phyloP scores from a whole-genome alignment of 1,140 invertebrate genomes.

The Drosophila leontia region DNA sequence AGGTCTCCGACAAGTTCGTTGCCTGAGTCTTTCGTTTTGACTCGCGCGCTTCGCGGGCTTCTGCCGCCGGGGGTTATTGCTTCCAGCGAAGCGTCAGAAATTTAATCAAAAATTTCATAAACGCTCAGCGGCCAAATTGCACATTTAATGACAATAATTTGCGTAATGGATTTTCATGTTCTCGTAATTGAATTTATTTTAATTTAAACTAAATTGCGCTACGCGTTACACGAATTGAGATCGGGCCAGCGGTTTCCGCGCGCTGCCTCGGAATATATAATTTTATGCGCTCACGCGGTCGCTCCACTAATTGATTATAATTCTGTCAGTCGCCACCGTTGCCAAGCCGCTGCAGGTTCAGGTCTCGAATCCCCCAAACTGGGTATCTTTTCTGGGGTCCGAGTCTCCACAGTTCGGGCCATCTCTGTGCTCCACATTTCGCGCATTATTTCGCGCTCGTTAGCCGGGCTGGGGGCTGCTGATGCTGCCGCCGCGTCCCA shows the following conservation, averaged over 20 bases:
- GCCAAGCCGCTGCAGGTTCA: conserved; percentile 26
- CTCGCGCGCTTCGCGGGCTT: conserved; percentile 7
- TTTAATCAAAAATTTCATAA: conserved; percentile 79
- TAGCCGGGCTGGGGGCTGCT: conserved; percentile 41
- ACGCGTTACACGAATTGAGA: conserved; percentile 47
- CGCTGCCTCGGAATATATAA: conserved; percentile 53
- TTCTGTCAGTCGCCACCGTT: conserved; percentile 83
- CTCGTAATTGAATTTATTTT: conserved; percentile 84
- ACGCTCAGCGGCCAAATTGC: conserved; percentile 70
- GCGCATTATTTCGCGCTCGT: conserved; percentile 82
- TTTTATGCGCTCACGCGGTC: conserved; percentile 83
- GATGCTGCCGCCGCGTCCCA: conserved; percentile 18
- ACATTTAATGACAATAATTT: conserved; percentile 83
- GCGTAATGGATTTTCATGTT: conserved; percentile 83
- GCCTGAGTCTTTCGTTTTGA: conserved; percentile 77
- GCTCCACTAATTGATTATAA: conserved; percentile 84
- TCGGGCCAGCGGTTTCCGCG: conserved; percentile 2
- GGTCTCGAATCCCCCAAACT: conserved; percentile 6
- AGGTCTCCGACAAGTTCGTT: conserved; percentile 58
- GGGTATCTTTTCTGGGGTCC: conserved; percentile 9
- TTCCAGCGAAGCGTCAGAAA: conserved; percentile 67
- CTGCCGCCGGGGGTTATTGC: conserved; percentile 27
- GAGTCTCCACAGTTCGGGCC: conserved; percentile 20
- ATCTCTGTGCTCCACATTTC: conserved; percentile 72
- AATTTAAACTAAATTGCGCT: conserved; percentile 81